Base-by-base conservation (phyloP, 2,797 vertebrate species). In the Pempheris klunzingeri region DNA sequence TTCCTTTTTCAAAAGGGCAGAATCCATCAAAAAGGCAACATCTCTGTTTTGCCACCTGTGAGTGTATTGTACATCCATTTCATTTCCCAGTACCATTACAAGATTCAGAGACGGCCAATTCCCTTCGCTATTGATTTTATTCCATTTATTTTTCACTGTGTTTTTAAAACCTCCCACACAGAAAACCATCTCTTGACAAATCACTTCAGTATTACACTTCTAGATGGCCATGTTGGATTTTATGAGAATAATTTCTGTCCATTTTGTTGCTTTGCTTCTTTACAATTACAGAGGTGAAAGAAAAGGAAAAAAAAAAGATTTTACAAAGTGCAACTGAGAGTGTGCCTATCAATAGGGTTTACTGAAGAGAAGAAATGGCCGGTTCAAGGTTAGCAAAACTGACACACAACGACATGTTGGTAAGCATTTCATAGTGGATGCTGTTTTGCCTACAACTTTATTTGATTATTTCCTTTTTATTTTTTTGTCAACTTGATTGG, bases 81-180 rank as follows among this genome's bases (percentile, higher is more conserved):
- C 81, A 92, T 94, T 94, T 90, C 92, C 90, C 85, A 80, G 83
- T 85, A 83, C 84, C 83, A 89, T 89, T 90, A 91, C 74, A 86
- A 84, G 90, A 91, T 88, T 92, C 88, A 82, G 80, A 83, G 88
- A 68, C 43, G 63, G 81, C 82, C 92, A 88, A 92, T 94, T 92
- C 86, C 85, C 87, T 88, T 90, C 74, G 71, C 88, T 91, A 94
- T 94, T 67, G 93, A 95, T 95, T 94, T 91, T 76, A 83, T 87
- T 89, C 77, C 84, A 88, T 92, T 92, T 92, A 90, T 92, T 90
- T 90, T 91, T 87, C 63, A 14, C 78, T 58, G 66, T 46, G 59
- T 91, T 92, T 91, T 87, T 85, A 90, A 92, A 94, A 84, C 83
- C 82, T 90, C 88, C 88, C 85, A 84, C 90, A 85, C 82, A 77